Evolutionary conservation across 92 coral and sea anemone species (phyloP), one percentile per base, ranked within the genome.

Genomic region (Umimayanthus kanabou): DNA sequence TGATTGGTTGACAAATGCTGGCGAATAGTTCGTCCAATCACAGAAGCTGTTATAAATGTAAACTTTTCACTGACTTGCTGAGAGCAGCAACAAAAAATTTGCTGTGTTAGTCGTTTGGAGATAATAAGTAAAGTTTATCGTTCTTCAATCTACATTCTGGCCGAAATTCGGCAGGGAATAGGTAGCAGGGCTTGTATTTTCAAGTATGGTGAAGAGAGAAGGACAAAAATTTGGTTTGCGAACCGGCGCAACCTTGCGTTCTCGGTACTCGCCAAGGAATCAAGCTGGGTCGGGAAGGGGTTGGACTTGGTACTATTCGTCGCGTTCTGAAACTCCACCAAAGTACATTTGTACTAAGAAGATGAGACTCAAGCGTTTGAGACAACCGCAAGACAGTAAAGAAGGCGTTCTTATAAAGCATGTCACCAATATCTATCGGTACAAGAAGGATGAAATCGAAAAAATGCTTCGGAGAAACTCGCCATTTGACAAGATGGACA

Each of bases 321-420:
- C 49, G 47, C 22, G 9, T 42, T 45, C 39, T 30, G 25, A 20
- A 18, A 14, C 28, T 43, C 80, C 15, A 4, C 85, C 85, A 22
- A 80, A 80, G 71, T 82, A 82, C 61, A 67, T 67, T 67, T 82
- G 86, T 22, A 82, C 57, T 23, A 82, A 82, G 86, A 82, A 82
- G 26, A 15, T 82, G 45, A 45, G 77, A 2, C 86, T 82, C 0
- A 82, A 82, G 61, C 86, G 86, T 82, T 82, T 82, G 86, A 40
- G 86, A 69, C 86, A 82, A 29, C 86, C 86, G 2, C 65, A 82
- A 18, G 39, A 82, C 57, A 40, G 25, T 73, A 82, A 82, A 47
- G 86, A 82, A 13, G 86, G 86, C n/a, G 43, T 82, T 25, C 15
- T 82, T 9, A 16, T 82, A 6, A 82, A 82, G 37, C 86, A 82